phyloP scores from a whole-genome alignment of 2,113 vertebrate genomes.

The Myiopsitta monachus region DNA sequence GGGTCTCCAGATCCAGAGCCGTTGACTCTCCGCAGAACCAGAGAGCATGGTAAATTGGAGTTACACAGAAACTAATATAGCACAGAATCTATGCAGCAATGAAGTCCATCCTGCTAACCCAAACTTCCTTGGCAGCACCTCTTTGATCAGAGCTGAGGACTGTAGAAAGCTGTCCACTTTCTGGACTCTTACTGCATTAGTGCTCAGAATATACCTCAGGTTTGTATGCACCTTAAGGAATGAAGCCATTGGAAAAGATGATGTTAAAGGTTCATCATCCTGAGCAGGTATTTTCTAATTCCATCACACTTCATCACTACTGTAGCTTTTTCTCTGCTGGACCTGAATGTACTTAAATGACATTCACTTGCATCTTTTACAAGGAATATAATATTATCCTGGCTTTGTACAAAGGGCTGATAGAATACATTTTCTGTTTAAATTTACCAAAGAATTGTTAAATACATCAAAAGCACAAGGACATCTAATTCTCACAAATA shows the following conservation, averaged over 20 bases:
- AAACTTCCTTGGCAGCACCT: neutral
- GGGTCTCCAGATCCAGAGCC: neutral
- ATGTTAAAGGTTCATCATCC: neutral
- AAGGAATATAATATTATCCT: neutral
- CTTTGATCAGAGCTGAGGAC: neutral
- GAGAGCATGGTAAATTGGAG: neutral
- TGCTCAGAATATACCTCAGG: neutral
- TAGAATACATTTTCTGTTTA: neutral
- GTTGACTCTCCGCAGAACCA: neutral
- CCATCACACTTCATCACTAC: neutral
- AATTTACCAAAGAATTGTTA: neutral
- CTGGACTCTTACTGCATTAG: neutral
- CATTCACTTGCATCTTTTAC: neutral
- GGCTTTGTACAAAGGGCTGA: neutral
- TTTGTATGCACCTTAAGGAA: neutral
- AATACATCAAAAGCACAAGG: neutral
- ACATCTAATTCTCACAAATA: neutral
- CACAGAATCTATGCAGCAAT: neutral
- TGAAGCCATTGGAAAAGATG: neutral
- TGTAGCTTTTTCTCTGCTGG: neutral
- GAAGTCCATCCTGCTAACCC: neutral
- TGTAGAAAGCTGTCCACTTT: neutral
- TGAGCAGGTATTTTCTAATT: neutral
- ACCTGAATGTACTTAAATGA: neutral
- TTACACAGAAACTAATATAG: fast-evolving